These are phyloP conservation scores for Hemistola chrysoprasaria DNA, from an alignment of 2,888 invertebrate species.

Conservation along the genomic window DNA sequence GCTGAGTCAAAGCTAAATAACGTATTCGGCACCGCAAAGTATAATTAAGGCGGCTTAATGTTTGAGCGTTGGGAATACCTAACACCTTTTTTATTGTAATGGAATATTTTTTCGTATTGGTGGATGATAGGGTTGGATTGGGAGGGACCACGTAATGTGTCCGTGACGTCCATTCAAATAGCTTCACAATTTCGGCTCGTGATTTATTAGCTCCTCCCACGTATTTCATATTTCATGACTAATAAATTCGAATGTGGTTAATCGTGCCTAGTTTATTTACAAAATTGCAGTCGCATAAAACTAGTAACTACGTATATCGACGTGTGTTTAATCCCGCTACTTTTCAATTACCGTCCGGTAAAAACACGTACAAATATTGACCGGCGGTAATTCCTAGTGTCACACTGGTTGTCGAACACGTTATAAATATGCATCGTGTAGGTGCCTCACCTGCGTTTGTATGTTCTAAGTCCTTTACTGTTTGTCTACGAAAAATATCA, in stretches of 20 bases:
- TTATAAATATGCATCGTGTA: slow-evolving; percentile 76
- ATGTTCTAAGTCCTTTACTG: slow-evolving; percentile 64
- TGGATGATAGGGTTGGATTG: slow-evolving; percentile 47
- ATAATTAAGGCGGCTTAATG: slow-evolving; percentile 58
- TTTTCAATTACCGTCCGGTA: slow-evolving; percentile 35
- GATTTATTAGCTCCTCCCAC: slow-evolving; percentile 46
- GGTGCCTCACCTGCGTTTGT: slow-evolving; percentile 62
- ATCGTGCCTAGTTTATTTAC: slow-evolving; percentile 10
- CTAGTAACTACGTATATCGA: slow-evolving; percentile 9
- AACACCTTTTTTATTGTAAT: slow-evolving; percentile 50
- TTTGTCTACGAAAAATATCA: slow-evolving; percentile 76
- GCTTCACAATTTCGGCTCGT: slow-evolving; percentile 46
- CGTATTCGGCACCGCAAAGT: slow-evolving; percentile 45
- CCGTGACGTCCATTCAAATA: slow-evolving; percentile 52
- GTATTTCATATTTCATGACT: slow-evolving; percentile 35
- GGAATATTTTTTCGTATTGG: slow-evolving; percentile 53
- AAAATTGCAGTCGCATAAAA: slow-evolving; percentile 16
- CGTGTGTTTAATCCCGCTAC: slow-evolving; percentile 8
- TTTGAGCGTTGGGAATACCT: slow-evolving; percentile 39
- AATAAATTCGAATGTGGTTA: slow-evolving; percentile 16
- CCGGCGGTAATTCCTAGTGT: slow-evolving; percentile 60
- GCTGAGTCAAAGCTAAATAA: slow-evolving; percentile 52
- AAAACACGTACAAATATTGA: slow-evolving; percentile 62
- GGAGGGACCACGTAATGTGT: slow-evolving; percentile 41
- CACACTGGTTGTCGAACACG: slow-evolving; percentile 65